These are phyloP conservation scores for Dicaeum eximium DNA, from an alignment of 2,113 vertebrate species.

Conservation along the genomic window DNA sequence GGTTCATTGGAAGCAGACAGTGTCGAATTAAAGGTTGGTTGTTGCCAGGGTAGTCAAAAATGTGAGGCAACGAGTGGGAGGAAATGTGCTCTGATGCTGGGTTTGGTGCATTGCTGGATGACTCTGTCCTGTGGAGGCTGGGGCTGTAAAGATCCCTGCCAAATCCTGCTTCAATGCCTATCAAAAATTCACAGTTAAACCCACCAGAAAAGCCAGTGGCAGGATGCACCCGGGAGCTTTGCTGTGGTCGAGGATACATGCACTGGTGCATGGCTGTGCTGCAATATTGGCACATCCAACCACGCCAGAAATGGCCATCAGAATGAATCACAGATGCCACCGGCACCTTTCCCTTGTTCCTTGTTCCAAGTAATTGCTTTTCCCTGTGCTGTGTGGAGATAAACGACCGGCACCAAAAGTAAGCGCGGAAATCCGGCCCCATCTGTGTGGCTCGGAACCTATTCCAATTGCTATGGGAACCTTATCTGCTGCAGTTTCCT, in stretches of 20 bases:
- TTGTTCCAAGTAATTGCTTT: slow-evolving; percentile 35
- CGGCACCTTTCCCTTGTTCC: background rate
- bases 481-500: slow-evolving; percentile 25
- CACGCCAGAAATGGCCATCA: background rate
- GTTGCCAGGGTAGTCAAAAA: background rate
- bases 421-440: background rate
- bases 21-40: background rate
- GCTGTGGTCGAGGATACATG: rapidly evolving
- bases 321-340: background rate
- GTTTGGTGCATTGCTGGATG: background rate
- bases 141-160: background rate
- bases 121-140: background rate
- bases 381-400: slow-evolving; percentile 19
- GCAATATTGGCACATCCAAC: background rate
- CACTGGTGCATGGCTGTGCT: background rate
- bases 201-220: background rate
- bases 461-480: slow-evolving; percentile 47
- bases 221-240: background rate
- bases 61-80: background rate
- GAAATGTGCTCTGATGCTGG: background rate
- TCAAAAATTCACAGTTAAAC: background rate
- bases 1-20: slow-evolving; percentile 2
- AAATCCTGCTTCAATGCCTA: background rate
- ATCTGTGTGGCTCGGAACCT: background rate
- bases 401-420: background rate